Evolutionary conservation across 1,140 invertebrate species (phyloP).

Genomic region (Drosophila sechellia): DNA sequence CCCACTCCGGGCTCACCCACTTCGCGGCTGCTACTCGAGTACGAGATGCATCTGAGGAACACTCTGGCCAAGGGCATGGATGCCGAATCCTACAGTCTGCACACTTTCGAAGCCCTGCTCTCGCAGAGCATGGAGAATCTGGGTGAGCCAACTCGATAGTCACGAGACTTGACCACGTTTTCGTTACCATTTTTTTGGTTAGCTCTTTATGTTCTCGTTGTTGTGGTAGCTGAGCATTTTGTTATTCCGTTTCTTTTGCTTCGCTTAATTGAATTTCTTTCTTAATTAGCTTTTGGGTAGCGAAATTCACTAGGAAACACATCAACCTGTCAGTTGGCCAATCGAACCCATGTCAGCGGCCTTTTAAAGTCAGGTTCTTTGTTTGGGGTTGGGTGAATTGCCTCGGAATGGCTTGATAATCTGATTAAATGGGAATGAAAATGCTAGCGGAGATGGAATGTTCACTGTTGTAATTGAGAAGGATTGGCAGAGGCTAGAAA

Average conservation of each 20-base stretch:
- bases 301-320: conserved; percentile 8
- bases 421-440: conserved; percentile 57
- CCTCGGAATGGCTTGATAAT: conserved; percentile 50
- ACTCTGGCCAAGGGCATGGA: conserved; percentile 97
- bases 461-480: conserved; percentile 11
- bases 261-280: conserved; percentile 60
- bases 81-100: conserved; percentile 96
- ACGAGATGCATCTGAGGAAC: conserved; percentile 97
- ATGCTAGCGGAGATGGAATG: conserved; percentile 13
- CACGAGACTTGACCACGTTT: conserved; percentile 4
- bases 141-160: conserved; percentile 86
- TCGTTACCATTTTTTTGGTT: conserved; percentile 3
- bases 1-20: conserved; percentile 94
- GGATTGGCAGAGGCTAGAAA: not conserved
- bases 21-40: conserved; percentile 93
- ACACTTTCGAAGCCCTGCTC: conserved; percentile 96
- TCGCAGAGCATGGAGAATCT: conserved; percentile 98
- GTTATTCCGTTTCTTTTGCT: conserved; percentile 36
- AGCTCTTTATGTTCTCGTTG: conserved; percentile 28
- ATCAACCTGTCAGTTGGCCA: conserved; percentile 20
- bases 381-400: conserved; percentile 10
- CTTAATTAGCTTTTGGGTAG: conserved; percentile 45
- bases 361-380: conserved; percentile 60
- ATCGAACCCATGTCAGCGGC: conserved; percentile 67
- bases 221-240: conserved; percentile 46